Base-by-base conservation (phyloP, 1,140 invertebrate genomes). In the Drosophila ananassae region DNA sequence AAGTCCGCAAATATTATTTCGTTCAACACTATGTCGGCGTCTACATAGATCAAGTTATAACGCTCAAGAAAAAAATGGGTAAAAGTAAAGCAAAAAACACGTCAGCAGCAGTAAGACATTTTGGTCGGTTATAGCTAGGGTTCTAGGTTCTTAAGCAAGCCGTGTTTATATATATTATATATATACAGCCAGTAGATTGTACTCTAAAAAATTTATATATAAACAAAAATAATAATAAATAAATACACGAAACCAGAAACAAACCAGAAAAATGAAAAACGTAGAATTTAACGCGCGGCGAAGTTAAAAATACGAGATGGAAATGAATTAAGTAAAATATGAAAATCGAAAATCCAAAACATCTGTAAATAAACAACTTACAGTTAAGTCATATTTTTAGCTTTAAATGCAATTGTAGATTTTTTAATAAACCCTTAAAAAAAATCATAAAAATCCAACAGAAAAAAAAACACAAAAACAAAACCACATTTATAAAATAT, bases 351-450 rank as follows among this genome's bases (percentile, higher is more conserved):
- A 13, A 56, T 67, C 39, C 76, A 71, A 50, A 58, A 66, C 58
- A 64, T 69, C 53, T 52, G 62, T 55, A 68, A 66, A 62, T 50
- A 74, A 75, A 69, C 41, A 54, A 75, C 59, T 77, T 78, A 82
- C 79, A 83, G 79, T 89, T 89, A 89, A 89, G 83, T 83, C 76
- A 87, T 89, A 87, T 87, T 83, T 83, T 77, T 89, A 89, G 83
- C 83, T 89, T 89, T 89, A 85, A 89, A 83, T 83, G 83, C 83
- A 89, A 89, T 89, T 89, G 83, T 89, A 89, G 83, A 89, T 83
- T 89, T 87, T 89, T 89, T 83, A 89, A 82, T 72, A 74, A 82
- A 79, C 54, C 50, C 46, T 48, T 30, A 25, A 74, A 66, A 66
- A 79, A 63, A 79, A 59, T 52, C 37, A 60, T 24, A 58, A 57